Base-by-base conservation (phyloP, 92 coral and sea anemone genomes). In the Porites evermanni region DNA sequence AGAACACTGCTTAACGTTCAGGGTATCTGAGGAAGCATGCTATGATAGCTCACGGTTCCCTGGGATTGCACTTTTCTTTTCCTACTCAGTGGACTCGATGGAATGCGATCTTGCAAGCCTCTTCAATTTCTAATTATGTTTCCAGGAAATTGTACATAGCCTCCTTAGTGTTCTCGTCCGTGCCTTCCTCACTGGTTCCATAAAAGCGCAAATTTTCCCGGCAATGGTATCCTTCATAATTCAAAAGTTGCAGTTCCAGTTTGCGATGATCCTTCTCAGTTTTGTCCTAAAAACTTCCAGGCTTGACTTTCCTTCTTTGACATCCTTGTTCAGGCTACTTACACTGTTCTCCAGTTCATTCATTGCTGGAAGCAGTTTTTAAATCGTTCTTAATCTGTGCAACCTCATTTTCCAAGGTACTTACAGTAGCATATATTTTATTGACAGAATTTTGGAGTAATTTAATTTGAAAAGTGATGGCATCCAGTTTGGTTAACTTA, bases 1-100 rank as follows among this genome's bases (percentile, higher is more conserved):
- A 13, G 10, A 84, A 38, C 18, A 84, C 88, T 2, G 44, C 58
- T 58, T 84, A 75, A 9, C 88, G 79, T 5, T 74, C 68, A 5
- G 65, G 81, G 61, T 84, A 84, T 7, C 88, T 5, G 18, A 84
- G 74, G 51, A 84, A 82, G 26, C 86, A 26, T 6, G 76, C 86
- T 9, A 82, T 70, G 8, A 82, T 82, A 16, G 86, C 69, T 50
- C 59, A 0, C 12, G 59, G 59, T 53, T 53, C 59, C 9, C 12
- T 53, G 59, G 11, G 67, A 53, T 4, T 65, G 6, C 8, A 12
- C 23, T 70, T 38, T 52, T 21, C 2, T 21, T 68, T 50, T 4
- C 86, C 86, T 17, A 82, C 66, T 59, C 86, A 54, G 52, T 82
- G 79, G 18, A 52, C 68, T 51, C 86, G 23, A 20, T 82, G 81